Percentiles rank a stretch among this genome's conserved stretches.
phyloP scores from a whole-genome alignment of 1,140 invertebrate species.

The Goniozus legneri region DNA sequence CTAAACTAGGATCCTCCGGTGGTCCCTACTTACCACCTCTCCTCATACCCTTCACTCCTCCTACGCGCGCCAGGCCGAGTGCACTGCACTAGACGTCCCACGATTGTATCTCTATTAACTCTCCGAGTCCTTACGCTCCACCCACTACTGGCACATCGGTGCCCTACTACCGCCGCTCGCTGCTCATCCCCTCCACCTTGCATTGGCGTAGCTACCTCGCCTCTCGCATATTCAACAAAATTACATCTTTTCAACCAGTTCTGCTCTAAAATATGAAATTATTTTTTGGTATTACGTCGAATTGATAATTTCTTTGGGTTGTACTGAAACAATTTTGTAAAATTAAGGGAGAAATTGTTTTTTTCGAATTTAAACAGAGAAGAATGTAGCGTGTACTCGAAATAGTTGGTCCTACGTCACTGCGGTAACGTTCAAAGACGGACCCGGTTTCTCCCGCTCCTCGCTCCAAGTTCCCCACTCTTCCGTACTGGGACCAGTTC shows the following conservation, averaged over 20 bases:
- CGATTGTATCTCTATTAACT: constrained; percentile 57
- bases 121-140: constrained; percentile 35
- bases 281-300: neutral
- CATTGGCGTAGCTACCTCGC: constrained; percentile 19
- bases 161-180: constrained; percentile 4
- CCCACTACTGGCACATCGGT: constrained; percentile 33
- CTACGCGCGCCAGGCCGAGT: constrained; percentile 42
- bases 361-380: too few relatives aligned
- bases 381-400: too few relatives aligned
- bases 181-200: constrained; percentile 16
- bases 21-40: constrained; percentile 46
- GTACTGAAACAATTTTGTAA: too few relatives aligned
- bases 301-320: neutral
- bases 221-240: too few relatives aligned
- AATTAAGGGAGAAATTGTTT: too few relatives aligned
- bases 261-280: neutral
- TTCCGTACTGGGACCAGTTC: neutral
- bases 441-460: neutral
- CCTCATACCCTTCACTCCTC: constrained; percentile 42
- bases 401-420: neutral
- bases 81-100: constrained; percentile 50
- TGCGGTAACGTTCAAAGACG: neutral
- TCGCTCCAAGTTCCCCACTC: neutral
- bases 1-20: constrained; percentile 51
- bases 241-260: too few relatives aligned